Evolutionary conservation across 1,140 invertebrate species (phyloP).

Genomic region (Drosophila nigromelanica): DNA sequence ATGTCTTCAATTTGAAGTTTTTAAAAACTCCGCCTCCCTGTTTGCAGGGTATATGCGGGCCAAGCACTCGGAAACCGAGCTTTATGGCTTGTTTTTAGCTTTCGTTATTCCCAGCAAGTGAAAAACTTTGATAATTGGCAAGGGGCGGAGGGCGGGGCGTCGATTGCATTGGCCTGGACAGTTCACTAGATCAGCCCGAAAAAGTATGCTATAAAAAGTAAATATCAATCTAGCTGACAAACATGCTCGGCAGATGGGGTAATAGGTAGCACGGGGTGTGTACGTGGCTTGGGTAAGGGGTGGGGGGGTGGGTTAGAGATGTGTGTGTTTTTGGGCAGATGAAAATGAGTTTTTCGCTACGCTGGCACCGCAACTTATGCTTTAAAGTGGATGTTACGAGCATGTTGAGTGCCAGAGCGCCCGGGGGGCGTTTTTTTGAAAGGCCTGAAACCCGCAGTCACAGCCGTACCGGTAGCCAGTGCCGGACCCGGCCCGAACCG

Average conservation of each 20-base stretch:
- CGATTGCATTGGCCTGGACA: constrained; percentile 23
- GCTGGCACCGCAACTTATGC: constrained; percentile 72
- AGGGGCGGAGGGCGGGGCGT: background rate
- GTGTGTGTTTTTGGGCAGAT: constrained; percentile 7
- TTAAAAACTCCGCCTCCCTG: too few relatives aligned
- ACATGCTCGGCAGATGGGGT: background rate
- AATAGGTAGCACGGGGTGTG: too few relatives aligned
- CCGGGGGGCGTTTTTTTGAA: constrained; percentile 13
- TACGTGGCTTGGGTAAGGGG: background rate
- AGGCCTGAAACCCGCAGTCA: constrained; percentile 9
- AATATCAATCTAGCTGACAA: constrained; percentile 67
- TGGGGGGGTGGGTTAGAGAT: background rate
- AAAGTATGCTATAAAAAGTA: constrained; percentile 70
- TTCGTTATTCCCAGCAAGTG: constrained; percentile 43
- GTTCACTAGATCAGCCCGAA: constrained; percentile 26
- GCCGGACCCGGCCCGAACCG: constrained; percentile 49
- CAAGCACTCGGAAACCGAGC: background rate
- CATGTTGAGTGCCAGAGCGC: constrained; percentile 33
- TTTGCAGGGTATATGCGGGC: constrained; percentile 5
- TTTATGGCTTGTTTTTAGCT: constrained; percentile 6
- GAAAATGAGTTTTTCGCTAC: constrained; percentile 57
- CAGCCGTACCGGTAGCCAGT: constrained; percentile 1
- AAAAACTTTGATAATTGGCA: constrained; percentile 14
- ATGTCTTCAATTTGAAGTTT: too few relatives aligned
- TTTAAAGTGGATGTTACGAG: constrained; percentile 73